A percentile compares a stretch with the other conserved stretches of the same genome.
phyloP scores from a whole-genome alignment of 2,113 vertebrate genomes.

The Tauraco erythrolophus region DNA sequence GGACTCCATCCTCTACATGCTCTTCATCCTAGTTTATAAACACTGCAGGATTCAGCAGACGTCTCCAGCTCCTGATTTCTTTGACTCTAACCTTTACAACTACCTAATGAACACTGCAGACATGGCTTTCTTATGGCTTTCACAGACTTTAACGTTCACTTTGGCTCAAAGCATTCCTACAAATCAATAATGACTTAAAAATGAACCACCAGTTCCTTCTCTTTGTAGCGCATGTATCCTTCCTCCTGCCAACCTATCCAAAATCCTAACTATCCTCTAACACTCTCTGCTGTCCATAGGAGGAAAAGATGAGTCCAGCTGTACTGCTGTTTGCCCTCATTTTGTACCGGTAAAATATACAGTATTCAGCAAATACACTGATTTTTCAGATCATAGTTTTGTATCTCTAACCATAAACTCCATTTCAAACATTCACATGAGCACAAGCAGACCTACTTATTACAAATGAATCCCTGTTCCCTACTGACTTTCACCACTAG shows the following conservation, averaged over 20 bases:
- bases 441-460: not conserved
- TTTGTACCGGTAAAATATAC: not conserved
- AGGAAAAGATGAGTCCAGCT: not conserved
- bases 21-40: not conserved
- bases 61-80: not conserved
- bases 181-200: not conserved
- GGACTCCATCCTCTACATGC: not conserved
- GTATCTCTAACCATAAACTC: not conserved
- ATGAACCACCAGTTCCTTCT: not conserved
- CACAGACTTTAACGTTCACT: not conserved
- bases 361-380: not conserved
- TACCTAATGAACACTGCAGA: not conserved
- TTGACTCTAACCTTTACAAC: not conserved
- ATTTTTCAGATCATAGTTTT: not conserved
- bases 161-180: not conserved
- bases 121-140: not conserved
- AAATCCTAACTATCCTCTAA: not conserved
- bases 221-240: not conserved
- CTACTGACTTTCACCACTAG: not conserved
- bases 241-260: not conserved
- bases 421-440: not conserved
- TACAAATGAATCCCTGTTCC: not conserved
- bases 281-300: not conserved
- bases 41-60: not conserved
- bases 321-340: rapidly evolving